Percentiles rank a stretch among this genome's conserved stretches.
phyloP scores from a whole-genome alignment of 64 coral and sea anemone genomes.

The Anthopleura sola region DNA sequence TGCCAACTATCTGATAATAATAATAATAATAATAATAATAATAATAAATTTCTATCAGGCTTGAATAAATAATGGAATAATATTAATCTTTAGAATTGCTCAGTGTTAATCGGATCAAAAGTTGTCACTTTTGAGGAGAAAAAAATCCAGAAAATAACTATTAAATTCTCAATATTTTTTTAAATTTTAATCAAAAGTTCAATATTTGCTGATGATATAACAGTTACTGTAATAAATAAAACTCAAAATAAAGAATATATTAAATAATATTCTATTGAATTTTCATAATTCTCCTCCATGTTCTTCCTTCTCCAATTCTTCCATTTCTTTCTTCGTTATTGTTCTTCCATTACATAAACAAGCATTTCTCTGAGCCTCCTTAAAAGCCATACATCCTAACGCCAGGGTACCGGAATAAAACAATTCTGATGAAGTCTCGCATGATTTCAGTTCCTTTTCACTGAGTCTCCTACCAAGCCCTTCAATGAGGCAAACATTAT shows the following conservation, averaged over 20 bases:
- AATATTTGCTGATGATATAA: neutral
- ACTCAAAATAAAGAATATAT: neutral
- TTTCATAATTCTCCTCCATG: constrained; percentile 38
- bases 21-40: no score
- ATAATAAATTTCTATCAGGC: neutral
- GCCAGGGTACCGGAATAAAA: constrained; percentile 75
- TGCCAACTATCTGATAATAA: no score
- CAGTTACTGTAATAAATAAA: neutral
- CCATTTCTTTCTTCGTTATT: constrained; percentile 79
- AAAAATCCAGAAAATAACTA: no score
- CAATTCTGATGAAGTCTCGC: constrained; percentile 69
- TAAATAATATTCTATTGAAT: neutral
- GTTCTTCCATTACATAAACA: constrained; percentile 90
- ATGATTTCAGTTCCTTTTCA: constrained; percentile 59
- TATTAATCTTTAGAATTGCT: neutral
- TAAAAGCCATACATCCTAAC: constrained; percentile 71
- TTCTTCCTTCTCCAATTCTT: constrained; percentile 75
- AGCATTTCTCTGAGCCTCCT: constrained; percentile 79
- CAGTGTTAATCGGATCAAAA: no score
- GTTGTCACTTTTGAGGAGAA: no score
- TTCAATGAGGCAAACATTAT: constrained; percentile 89
- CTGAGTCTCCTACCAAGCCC: constrained; percentile 67
- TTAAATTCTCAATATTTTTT: neutral
- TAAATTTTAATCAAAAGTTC: neutral
- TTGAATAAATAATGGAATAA: neutral